A percentile compares a stretch with the other conserved stretches of the same genome.
phyloP scores from a whole-genome alignment of 2,888 invertebrate species.

The Diarsia dahlii region DNA sequence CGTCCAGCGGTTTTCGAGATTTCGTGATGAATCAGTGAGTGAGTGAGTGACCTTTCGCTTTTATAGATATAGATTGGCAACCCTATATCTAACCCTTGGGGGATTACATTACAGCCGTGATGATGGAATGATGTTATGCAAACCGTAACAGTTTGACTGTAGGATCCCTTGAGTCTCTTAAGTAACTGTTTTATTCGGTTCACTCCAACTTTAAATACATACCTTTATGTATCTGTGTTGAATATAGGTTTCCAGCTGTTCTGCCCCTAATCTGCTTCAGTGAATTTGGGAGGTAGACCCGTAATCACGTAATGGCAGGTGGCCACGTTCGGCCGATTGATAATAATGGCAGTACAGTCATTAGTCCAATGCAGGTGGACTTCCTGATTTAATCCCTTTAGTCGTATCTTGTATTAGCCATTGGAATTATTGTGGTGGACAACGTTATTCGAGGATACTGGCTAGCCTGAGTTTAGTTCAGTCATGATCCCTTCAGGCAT shows the following conservation, averaged over 20 bases:
- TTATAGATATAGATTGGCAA: too few species aligned
- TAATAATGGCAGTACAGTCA: conserved; percentile 40
- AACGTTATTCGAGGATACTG: not conserved
- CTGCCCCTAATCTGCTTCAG: not conserved
- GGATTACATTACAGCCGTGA: too few species aligned
- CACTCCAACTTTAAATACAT: not conserved
- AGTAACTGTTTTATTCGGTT: too few species aligned
- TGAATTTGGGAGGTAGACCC: conserved; percentile 19
- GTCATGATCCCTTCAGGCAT: too few species aligned
- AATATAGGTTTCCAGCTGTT: not conserved
- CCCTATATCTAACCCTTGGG: too few species aligned
- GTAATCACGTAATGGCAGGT: conserved; percentile 24
- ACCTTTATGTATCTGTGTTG: not conserved
- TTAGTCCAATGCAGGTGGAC: conserved; percentile 41
- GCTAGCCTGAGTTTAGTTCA: not conserved
- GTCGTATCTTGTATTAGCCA: conserved; percentile 29
- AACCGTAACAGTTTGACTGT: too few species aligned
- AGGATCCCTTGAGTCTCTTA: too few species aligned
- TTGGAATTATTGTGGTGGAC: conserved; percentile 5
- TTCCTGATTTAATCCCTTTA: conserved; percentile 34
- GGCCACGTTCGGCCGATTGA: conserved; percentile 36
- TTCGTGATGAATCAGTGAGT: too few species aligned
- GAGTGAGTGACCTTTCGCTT: too few species aligned
- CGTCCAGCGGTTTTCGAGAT: too few species aligned
- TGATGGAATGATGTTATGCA: too few species aligned